phyloP scores from a whole-genome alignment of 2,113 vertebrate genomes.

The Notothenia rossii region DNA sequence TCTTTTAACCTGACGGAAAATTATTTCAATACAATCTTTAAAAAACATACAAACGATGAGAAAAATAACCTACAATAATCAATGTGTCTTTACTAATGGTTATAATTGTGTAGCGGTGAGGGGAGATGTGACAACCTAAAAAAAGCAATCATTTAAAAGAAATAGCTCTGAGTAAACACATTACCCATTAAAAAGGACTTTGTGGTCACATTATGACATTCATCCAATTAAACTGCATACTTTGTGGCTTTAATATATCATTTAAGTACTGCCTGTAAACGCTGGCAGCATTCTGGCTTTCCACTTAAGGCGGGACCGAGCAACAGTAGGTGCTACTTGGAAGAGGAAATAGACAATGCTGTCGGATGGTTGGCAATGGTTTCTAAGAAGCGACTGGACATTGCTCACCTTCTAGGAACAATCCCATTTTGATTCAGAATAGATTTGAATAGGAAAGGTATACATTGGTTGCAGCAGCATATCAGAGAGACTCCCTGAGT shows the following conservation, averaged over 20 bases:
- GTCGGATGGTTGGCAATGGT: conserved; percentile 24
- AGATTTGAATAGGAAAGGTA: conserved; percentile 7
- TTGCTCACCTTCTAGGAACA: conserved; percentile 42
- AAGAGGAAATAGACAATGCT: conserved; percentile 28
- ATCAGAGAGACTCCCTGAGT: background rate
- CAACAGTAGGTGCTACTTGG: conserved; percentile 1
- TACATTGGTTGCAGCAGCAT: background rate
- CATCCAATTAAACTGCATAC: conserved; percentile 20
- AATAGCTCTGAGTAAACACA: background rate
- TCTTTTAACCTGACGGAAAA: conserved; percentile 40
- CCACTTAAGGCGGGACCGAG: background rate
- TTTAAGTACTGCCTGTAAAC: conserved; percentile 4
- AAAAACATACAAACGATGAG: background rate
- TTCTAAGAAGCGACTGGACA: conserved; percentile 47
- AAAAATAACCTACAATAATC: background rate
- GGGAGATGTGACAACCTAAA: conserved; percentile 26
- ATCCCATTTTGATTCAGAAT: conserved; percentile 31
- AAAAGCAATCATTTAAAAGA: conserved; percentile 22
- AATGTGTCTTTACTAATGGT: background rate
- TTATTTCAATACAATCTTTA: conserved; percentile 20
- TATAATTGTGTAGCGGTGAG: background rate
- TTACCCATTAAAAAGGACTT: background rate
- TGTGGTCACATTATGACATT: conserved; percentile 22
- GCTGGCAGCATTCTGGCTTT: conserved; percentile 1
- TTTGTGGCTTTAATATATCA: conserved; percentile 14